Percentiles rank a stretch among this genome's conserved stretches.
Conservation (phyloP, 2,113 vertebrate species). For the Phycodurus eques region DNA sequence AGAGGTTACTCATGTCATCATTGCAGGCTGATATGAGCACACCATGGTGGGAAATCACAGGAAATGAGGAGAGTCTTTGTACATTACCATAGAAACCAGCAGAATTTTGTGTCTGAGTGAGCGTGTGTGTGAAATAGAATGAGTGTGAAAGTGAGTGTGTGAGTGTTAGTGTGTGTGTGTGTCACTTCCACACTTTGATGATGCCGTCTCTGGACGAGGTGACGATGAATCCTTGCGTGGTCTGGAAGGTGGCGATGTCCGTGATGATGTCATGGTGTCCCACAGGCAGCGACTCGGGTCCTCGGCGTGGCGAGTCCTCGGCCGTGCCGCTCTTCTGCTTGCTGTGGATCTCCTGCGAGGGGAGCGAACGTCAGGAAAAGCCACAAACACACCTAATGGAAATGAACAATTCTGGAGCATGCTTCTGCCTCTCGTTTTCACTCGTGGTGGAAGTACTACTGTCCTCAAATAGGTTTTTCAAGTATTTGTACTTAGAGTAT, state of each 20-base stretch:
- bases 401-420: too few species aligned
- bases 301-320: slow-evolving; percentile 87
- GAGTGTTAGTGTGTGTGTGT: slow-evolving; percentile 3
- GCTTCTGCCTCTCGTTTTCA: too few species aligned
- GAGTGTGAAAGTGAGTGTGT: too few species aligned
- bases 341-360: slow-evolving; percentile 90
- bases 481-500: too few species aligned
- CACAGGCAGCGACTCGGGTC: slow-evolving; percentile 88
- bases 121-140: neutral
- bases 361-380: neutral
- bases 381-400: too few species aligned
- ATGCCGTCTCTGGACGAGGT: slow-evolving; percentile 95
- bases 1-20: neutral
- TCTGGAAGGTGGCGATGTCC: slow-evolving; percentile 94
- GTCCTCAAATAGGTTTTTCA: too few species aligned
- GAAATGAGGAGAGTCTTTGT: neutral
- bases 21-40: neutral
- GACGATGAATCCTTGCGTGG: slow-evolving; percentile 96
- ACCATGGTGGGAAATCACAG: neutral
- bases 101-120: neutral
- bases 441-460: too few species aligned
- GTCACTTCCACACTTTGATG: slow-evolving; percentile 96
- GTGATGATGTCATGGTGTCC: slow-evolving; percentile 98
- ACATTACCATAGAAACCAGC: neutral
- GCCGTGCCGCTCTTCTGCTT: slow-evolving; percentile 88